Percentiles rank a stretch among this genome's conserved stretches.
Conservation (phyloP, 2,113 vertebrate genomes). For the Solenodon paradoxus region DNA sequence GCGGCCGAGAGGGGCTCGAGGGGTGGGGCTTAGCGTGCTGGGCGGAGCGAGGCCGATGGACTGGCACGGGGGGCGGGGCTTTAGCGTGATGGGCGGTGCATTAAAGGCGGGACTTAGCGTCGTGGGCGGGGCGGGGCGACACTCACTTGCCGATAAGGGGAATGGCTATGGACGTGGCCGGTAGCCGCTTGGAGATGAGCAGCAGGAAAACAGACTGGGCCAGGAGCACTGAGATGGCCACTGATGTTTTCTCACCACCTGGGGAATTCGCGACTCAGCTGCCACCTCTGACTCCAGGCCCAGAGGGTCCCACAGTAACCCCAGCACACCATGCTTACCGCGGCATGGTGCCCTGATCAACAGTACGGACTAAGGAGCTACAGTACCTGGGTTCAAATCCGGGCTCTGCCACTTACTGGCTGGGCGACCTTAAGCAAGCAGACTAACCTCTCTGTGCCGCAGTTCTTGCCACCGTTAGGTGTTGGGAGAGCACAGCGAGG, state of each 20-base stretch:
- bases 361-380: too few species aligned
- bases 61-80: background rate
- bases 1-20: accelerated
- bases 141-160: constrained; percentile 95
- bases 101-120: accelerated
- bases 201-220: constrained; percentile 97
- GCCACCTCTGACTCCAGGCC: background rate
- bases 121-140: accelerated
- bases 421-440: background rate
- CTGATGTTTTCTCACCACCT: constrained; percentile 97
- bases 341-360: background rate
- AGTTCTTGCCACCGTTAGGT: background rate
- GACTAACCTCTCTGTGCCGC: background rate
- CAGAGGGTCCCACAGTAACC: background rate
- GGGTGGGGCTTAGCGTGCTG: too few species aligned
- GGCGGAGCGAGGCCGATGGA: too few species aligned
- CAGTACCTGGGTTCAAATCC: background rate
- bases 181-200: constrained; percentile 94
- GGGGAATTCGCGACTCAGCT: constrained; percentile 8
- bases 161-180: constrained; percentile 91
- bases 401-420: background rate
- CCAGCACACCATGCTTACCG: too few species aligned
- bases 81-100: accelerated
- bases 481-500: background rate
- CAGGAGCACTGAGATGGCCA: constrained; percentile 94